Evolutionary conservation across 2,888 invertebrate species (phyloP).

Genomic region (Nymphalis polychloros): DNA sequence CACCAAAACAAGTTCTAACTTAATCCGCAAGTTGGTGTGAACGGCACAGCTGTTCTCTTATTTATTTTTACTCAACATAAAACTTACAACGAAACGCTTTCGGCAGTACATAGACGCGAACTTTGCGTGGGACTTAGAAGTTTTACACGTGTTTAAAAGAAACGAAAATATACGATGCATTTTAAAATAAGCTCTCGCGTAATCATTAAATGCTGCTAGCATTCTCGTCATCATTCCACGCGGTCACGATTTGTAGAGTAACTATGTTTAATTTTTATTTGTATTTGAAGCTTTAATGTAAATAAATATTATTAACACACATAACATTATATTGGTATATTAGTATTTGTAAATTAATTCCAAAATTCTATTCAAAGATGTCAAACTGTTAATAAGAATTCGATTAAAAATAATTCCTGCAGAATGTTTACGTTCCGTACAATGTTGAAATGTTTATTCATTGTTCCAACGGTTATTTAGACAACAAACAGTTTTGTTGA

Average conservation of each 20-base stretch:
- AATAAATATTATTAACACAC: too few species aligned
- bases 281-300: too few species aligned
- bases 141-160: constrained; percentile 33
- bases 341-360: too few species aligned
- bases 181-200: constrained; percentile 3
- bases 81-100: constrained; percentile 44
- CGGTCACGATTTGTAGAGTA: too few species aligned
- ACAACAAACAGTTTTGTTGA: constrained; percentile 38
- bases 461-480: constrained; percentile 35
- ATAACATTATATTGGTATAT: too few species aligned
- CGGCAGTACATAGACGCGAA: constrained; percentile 34
- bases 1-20: constrained; percentile 29
- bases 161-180: constrained; percentile 12
- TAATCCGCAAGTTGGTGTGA: constrained; percentile 32
- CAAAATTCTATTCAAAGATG: too few species aligned
- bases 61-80: constrained; percentile 42
- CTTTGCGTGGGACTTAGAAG: constrained; percentile 30
- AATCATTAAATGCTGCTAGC: too few species aligned
- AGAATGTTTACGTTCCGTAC: constrained; percentile 4
- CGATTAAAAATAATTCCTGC: constrained; percentile 4
- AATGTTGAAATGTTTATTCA: constrained; percentile 29
- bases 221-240: too few species aligned
- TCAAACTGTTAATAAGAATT: not conserved
- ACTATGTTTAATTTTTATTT: too few species aligned
- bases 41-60: constrained; percentile 40